phyloP scores from a whole-genome alignment of 2,888 invertebrate genomes.

The Cetonia aurata region DNA sequence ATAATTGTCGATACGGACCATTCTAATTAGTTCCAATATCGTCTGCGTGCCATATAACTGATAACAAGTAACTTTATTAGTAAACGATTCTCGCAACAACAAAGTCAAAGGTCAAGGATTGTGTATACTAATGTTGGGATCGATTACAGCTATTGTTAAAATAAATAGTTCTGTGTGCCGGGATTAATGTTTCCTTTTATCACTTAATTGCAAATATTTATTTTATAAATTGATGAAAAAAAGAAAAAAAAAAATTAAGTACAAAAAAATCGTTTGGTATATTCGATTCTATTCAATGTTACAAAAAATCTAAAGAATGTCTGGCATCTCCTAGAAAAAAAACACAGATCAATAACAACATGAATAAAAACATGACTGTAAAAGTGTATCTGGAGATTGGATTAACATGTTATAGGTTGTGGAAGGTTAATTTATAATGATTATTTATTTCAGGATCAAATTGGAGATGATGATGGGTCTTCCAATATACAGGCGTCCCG shows the following conservation, averaged over 20 bases:
- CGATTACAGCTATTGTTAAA: neutral
- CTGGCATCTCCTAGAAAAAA: neutral
- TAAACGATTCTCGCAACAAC: conserved; percentile 24
- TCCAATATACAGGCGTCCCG: too few species aligned
- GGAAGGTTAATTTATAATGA: neutral
- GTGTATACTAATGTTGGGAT: neutral
- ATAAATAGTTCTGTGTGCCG: neutral
- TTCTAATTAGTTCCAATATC: conserved; percentile 22
- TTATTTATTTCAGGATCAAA: too few species aligned
- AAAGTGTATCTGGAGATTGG: neutral
- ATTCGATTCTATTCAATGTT: too few species aligned
- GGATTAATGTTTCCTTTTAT: neutral
- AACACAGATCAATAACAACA: neutral
- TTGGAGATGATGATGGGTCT: too few species aligned
- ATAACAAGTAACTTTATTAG: conserved; percentile 22
- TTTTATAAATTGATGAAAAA: too few species aligned
- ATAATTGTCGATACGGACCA: neutral
- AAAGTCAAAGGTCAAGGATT: conserved; percentile 30
- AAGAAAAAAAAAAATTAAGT: too few species aligned
- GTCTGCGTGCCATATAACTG: neutral
- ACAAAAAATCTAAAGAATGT: neutral
- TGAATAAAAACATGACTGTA: conserved; percentile 9
- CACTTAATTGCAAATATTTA: neutral
- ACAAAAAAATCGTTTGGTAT: too few species aligned
- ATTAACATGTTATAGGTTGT: neutral